Evolutionary conservation across 2,113 vertebrate species (phyloP).

Genomic region (Pituophis catenifer): DNA sequence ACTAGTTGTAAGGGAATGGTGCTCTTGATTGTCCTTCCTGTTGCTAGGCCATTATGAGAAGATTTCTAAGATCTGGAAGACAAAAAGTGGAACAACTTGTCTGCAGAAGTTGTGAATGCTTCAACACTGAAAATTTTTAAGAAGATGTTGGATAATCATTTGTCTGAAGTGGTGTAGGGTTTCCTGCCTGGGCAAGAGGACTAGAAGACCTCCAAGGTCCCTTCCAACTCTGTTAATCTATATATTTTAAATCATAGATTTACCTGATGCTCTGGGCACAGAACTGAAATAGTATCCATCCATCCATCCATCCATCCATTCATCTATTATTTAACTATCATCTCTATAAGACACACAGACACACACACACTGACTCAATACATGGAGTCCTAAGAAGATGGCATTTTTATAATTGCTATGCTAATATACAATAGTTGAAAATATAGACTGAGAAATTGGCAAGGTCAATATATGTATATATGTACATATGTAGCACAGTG

Average conservation of each 20-base stretch:
- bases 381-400: background rate
- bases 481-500: background rate
- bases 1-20: background rate
- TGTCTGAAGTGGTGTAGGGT: too few relatives aligned
- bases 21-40: background rate
- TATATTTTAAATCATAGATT: background rate
- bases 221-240: too few relatives aligned
- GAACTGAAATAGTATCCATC: background rate
- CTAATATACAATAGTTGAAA: background rate
- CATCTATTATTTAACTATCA: background rate
- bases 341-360: background rate
- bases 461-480: background rate
- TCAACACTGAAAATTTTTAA: too few relatives aligned
- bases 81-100: background rate
- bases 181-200: too few relatives aligned
- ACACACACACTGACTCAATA: background rate
- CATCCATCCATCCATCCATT: background rate
- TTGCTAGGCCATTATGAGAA: background rate
- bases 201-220: too few relatives aligned
- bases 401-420: background rate
- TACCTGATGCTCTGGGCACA: background rate
- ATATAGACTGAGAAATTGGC: background rate
- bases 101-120: too few relatives aligned
- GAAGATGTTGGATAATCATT: too few relatives aligned
- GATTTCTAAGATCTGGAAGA: background rate